These are phyloP conservation scores for Ahaetulla prasina DNA, from an alignment of 2,113 vertebrate genomes.

Conservation along the genomic window DNA sequence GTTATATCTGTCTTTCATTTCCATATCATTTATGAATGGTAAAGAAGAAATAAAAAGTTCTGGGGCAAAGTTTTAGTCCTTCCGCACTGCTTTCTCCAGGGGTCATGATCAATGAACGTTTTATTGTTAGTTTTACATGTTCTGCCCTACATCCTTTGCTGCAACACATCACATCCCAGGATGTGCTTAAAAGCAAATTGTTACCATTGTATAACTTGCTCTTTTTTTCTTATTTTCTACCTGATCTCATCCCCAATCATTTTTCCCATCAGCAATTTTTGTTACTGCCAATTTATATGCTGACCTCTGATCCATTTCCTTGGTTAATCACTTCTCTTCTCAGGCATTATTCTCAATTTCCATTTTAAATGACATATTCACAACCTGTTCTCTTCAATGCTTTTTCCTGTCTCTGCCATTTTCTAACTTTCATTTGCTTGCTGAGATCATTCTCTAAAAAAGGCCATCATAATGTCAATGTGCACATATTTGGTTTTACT, in stretches of 20 bases:
- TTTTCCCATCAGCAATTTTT: neutral
- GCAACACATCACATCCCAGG: neutral
- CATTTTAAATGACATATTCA: neutral
- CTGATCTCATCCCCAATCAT: neutral
- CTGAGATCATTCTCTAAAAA: neutral
- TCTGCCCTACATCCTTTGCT: neutral
- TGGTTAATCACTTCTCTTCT: neutral
- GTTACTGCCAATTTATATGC: neutral
- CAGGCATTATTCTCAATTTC: neutral
- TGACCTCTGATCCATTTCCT: neutral
- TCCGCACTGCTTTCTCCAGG: neutral
- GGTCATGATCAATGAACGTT: neutral
- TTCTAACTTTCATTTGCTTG: neutral
- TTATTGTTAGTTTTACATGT: neutral
- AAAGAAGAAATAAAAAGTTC: neutral
- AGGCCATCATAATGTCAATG: neutral
- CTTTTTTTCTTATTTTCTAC: neutral
- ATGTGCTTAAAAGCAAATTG: neutral
- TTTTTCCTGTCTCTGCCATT: neutral
- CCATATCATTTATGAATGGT: slow-evolving; percentile 10
- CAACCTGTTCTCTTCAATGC: neutral
- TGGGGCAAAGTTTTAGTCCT: neutral
- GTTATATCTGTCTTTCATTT: slow-evolving; percentile 35
- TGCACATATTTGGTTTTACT: neutral
- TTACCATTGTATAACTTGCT: neutral